A percentile compares a stretch with the other conserved stretches of the same genome.
These are phyloP conservation scores for Allolobophora icterica DNA, from an alignment of 2,888 invertebrate species.

Conservation along the genomic window DNA sequence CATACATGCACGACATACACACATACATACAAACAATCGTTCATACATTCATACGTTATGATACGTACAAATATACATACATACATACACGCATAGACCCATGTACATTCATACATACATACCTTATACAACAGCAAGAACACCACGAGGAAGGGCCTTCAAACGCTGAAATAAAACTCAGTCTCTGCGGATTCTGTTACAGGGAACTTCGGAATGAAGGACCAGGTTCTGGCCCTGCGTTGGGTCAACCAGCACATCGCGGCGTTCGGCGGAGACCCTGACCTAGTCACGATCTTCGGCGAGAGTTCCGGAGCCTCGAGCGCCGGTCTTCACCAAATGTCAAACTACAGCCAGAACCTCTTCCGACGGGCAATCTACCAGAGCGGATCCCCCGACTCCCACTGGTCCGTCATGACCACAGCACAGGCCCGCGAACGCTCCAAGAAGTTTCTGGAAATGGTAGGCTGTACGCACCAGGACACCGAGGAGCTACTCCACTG, in stretches of 20 bases:
- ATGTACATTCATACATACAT: not conserved
- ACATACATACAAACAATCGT: too few relatives aligned
- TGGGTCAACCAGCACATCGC: slow-evolving; percentile 57
- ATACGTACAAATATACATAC: too few relatives aligned
- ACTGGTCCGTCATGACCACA: slow-evolving; percentile 83
- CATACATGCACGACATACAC: too few relatives aligned
- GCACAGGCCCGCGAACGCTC: slow-evolving; percentile 43
- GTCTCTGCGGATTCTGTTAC: slow-evolving; percentile 53
- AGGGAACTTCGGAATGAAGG: slow-evolving; percentile 89
- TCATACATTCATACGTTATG: too few relatives aligned
- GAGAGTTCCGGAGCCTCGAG: slow-evolving; percentile 82
- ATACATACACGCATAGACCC: too few relatives aligned
- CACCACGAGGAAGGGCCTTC: not conserved
- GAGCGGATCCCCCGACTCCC: slow-evolving; percentile 86
- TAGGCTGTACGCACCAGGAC: slow-evolving; percentile 46
- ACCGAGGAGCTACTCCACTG: slow-evolving; percentile 46
- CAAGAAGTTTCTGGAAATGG: slow-evolving; percentile 39
- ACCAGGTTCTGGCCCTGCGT: slow-evolving; percentile 84
- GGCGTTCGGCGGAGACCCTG: slow-evolving; percentile 75
- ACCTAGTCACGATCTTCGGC: slow-evolving; percentile 89
- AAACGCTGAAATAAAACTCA: not conserved
- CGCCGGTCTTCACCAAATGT: slow-evolving; percentile 76
- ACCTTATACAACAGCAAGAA: not conserved
- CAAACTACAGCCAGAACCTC: slow-evolving; percentile 84
- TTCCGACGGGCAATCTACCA: slow-evolving; percentile 83